Percentiles rank a stretch among this genome's conserved stretches.
These are phyloP conservation scores for Otolemur crassicaudatus DNA, from an alignment of 2,797 vertebrate genomes.

Conservation along the genomic window DNA sequence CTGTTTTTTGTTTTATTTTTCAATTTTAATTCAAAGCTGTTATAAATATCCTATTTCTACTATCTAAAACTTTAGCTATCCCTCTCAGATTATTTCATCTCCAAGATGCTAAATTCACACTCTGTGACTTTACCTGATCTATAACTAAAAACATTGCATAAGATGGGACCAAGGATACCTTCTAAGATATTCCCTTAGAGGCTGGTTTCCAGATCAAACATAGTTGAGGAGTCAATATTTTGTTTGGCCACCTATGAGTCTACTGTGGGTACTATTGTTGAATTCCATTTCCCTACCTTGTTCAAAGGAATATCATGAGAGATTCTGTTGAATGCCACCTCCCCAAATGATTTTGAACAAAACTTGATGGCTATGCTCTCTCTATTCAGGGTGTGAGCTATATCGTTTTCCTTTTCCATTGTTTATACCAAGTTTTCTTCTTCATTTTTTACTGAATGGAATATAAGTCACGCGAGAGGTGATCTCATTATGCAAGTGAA, in stretches of 20 bases:
- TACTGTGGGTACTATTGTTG: not conserved
- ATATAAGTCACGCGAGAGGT: not conserved
- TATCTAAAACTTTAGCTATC: not conserved
- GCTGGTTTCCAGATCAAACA: not conserved
- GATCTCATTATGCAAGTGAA: not conserved
- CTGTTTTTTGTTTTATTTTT: not conserved
- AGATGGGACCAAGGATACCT: not conserved
- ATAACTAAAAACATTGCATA: not conserved
- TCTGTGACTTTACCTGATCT: not conserved
- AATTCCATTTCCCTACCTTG: not conserved
- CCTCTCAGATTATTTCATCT: not conserved
- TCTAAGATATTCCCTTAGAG: not conserved
- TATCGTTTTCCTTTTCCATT: not conserved
- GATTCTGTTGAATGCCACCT: not conserved
- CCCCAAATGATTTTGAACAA: not conserved
- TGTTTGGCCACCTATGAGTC: not conserved
- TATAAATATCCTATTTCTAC: not conserved
- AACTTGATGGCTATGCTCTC: not conserved
- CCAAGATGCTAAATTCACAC: not conserved
- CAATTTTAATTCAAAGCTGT: not conserved
- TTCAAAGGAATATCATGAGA: not conserved
- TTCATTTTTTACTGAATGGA: not conserved
- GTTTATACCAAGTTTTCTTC: not conserved
- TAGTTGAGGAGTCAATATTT: not conserved
- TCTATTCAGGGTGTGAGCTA: not conserved